Percentiles rank a stretch among this genome's conserved stretches.
Conservation (phyloP, 2,888 invertebrate genomes). For the Chrysotoxum bicinctum region DNA sequence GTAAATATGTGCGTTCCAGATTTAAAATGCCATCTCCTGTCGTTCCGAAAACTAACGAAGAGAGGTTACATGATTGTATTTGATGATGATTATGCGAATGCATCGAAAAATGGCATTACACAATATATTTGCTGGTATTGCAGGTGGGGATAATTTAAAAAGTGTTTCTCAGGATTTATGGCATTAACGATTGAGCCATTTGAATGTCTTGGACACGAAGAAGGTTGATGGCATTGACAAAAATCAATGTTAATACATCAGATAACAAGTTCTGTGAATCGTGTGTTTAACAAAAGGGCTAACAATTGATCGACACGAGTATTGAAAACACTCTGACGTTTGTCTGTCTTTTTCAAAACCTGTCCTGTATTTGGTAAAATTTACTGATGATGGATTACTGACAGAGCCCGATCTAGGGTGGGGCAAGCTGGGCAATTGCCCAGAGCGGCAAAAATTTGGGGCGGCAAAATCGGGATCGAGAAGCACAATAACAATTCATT, state of each 20-base stretch:
- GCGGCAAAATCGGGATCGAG: too few relatives aligned
- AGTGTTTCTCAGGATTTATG: too few relatives aligned
- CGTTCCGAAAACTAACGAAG: slow-evolving; percentile 23
- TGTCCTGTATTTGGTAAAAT: slow-evolving; percentile 74
- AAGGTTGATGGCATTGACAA: not conserved
- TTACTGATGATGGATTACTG: too few relatives aligned
- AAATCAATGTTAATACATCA: not conserved
- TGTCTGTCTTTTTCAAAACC: slow-evolving; percentile 75
- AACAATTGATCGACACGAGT: not conserved
- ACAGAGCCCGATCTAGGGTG: too few relatives aligned
- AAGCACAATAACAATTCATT: too few relatives aligned
- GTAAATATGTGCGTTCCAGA: slow-evolving; percentile 40
- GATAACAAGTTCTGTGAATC: slow-evolving; percentile 13
- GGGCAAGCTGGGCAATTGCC: too few relatives aligned
- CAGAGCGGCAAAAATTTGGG: too few relatives aligned
- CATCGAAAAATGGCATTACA: too few relatives aligned
- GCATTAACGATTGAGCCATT: too few relatives aligned
- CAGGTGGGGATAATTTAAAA: too few relatives aligned
- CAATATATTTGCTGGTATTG: too few relatives aligned
- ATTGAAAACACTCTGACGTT: slow-evolving; percentile 74
- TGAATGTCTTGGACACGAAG: not conserved
- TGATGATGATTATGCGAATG: too few relatives aligned
- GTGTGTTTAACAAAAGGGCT: slow-evolving; percentile 56
- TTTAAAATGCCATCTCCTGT: slow-evolving; percentile 47
- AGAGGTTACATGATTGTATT: slow-evolving; percentile 25